Evolutionary conservation across 2,888 invertebrate genomes (phyloP), one percentile per base, ranked within the genome.

Genomic region (Cryptocheilus praepositus): DNA sequence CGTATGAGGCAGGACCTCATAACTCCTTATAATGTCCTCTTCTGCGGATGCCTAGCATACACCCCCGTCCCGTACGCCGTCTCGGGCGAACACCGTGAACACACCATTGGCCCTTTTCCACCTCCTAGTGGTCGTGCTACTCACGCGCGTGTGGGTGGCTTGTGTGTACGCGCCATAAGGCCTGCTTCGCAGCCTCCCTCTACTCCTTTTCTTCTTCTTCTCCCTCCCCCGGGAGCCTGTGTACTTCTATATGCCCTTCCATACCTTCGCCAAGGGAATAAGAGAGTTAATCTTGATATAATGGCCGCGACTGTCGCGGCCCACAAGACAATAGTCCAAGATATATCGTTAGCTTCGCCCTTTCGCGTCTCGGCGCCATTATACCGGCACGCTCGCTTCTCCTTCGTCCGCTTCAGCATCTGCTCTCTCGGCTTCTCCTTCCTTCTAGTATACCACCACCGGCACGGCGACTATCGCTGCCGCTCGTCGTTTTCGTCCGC

Each of bases 21-120:
- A 87, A 87, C 85, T 87, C 86, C 85, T 87, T 86, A 85, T 87
- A 87, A 87, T 87, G 87, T 87, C 86, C 87, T 87, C 87, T 87
- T 86, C 85, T 83, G 84, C 81, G 85, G 85, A 87, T 86, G 84
- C 86, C 85, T 86, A 85, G 85, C 85, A 81, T 85, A 86, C 84
- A 87, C 86, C 86, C 86, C 83, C 85, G 75, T 81, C 82, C 79
- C 83, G 81, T 82, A 80, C 79, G 81, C 85, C 76, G 79, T 83
- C 78, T 70, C 69, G 73, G 81, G 69, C 67, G 71, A 67, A 61
- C 57, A 83, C 85, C 83, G 81, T 77, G 79, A 76, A 79, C 79
- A 81, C 81, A 71, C 74, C 70, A 74, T 74, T 76, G 76, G 74
- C 67, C 72, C 69, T 69, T 70, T 36, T 52, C 62, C 21, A 53